Base-by-base conservation (phyloP, 2,113 vertebrate genomes). In the Tyrannus savana region DNA sequence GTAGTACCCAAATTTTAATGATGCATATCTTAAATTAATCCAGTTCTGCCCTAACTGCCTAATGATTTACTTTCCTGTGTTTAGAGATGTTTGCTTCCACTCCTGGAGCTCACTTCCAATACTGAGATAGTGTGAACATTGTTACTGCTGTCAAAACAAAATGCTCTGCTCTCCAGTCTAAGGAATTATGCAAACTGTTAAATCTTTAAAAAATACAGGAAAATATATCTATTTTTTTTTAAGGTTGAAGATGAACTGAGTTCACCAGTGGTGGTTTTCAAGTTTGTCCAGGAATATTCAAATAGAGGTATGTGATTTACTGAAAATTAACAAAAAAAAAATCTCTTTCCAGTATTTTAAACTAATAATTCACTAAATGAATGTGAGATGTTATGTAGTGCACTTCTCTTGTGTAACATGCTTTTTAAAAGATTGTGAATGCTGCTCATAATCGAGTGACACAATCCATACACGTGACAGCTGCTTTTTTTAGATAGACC, bases 231-330 rank as follows among this genome's bases (percentile, higher is more conserved):
- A 74, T 64, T 92, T 28, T 25, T 97, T 84, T 90, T 86, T 90
- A 97, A 99, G 99, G 99, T 99, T 89, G 99, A 99, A 96, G 99
- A 99, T 97, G 99, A 99, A 91, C 95, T 98, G 71, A 98, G 95
- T 87, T 99, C 99, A 87, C 98, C 99, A 24, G 99, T 99, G 74
- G 98, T 99, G 35, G 98, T 99, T 25, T 99, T 99, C 97, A 98
- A 96, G 93, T 99, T 99, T 97, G 98, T 96, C 69, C 98, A 91
- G 87, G 97, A 98, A 60, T 97, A 98, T 63, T 93, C 96, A 52
- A 97, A 95, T 85, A 95, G 98, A 96, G 98, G 99, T 99, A 97
- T 30, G 94, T 69, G 72, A 63, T 74, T 86, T 71, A 59, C 55
- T 73, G 47, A 76, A 73, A 85, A 39, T 11, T 44, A 58, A 68